Conservation (phyloP, 2,797 vertebrate genomes). For the Phalloptychus januarius region DNA sequence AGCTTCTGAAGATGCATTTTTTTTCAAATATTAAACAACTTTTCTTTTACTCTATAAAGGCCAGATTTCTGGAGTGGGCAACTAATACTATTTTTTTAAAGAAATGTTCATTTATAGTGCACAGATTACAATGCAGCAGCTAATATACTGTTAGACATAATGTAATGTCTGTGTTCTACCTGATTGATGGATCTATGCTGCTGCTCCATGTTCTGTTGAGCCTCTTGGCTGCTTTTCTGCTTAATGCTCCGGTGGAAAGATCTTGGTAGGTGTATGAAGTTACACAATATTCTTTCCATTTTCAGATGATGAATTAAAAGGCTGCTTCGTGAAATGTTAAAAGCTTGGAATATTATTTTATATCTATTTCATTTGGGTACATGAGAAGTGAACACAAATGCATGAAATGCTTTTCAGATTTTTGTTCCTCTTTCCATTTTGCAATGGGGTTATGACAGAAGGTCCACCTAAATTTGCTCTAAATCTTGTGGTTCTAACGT, state of each 20-base stretch:
- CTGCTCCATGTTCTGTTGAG: background rate
- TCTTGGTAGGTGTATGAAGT: background rate
- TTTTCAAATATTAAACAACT: background rate
- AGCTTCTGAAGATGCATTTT: background rate
- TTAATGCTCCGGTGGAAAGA: background rate
- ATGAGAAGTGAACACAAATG: background rate
- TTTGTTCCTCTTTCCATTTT: background rate
- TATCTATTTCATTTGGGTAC: background rate
- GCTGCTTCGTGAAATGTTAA: background rate
- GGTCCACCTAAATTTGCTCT: background rate
- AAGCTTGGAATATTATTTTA: background rate
- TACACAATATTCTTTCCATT: background rate
- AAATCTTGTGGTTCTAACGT: background rate
- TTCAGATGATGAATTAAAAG: background rate
- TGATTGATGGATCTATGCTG: background rate
- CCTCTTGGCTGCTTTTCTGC: slow-evolving; percentile 1
- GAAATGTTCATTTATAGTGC: background rate
- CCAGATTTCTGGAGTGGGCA: background rate
- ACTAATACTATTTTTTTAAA: background rate
- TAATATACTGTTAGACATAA: background rate
- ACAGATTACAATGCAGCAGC: background rate
- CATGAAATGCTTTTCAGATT: background rate
- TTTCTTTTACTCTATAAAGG: background rate
- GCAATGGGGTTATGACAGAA: background rate
- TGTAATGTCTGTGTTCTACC: background rate